These are phyloP conservation scores for Aricia agestis DNA, from an alignment of 1,140 invertebrate genomes.

Conservation along the genomic window DNA sequence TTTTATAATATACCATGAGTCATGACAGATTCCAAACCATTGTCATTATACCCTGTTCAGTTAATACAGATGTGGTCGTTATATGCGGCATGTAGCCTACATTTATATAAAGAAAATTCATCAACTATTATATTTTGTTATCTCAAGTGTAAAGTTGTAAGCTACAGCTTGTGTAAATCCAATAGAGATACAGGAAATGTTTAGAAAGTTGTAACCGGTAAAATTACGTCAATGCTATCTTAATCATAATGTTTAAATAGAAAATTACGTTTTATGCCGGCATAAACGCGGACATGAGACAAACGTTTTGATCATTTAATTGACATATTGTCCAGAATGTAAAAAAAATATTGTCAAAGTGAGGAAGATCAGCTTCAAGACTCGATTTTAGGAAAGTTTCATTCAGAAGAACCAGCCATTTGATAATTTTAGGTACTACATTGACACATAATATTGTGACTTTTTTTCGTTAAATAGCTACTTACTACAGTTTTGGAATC, in stretches of 20 bases:
- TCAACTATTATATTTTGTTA: background rate
- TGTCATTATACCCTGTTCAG: background rate
- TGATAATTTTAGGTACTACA: no score
- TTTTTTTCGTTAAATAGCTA: no score
- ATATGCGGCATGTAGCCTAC: background rate
- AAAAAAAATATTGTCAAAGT: no score
- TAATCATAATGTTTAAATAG: background rate
- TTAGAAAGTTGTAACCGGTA: conserved; percentile 8
- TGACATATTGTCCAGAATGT: background rate
- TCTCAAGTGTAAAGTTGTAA: background rate
- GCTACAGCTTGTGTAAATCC: conserved; percentile 4
- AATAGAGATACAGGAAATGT: conserved; percentile 8
- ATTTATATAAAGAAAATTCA: background rate
- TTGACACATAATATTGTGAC: no score
- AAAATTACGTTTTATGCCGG: background rate
- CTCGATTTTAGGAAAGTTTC: no score
- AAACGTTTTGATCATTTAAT: background rate
- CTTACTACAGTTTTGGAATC: no score
- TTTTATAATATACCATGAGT: no score
- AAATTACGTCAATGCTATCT: background rate
- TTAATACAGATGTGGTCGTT: background rate
- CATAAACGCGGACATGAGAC: background rate
- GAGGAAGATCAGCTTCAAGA: no score
- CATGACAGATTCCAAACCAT: no score
- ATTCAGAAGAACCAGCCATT: no score